Evolutionary conservation across 2,797 vertebrate genomes (phyloP), one percentile per base, ranked within the genome.

Genomic region (Adrianichthys oophorus): DNA sequence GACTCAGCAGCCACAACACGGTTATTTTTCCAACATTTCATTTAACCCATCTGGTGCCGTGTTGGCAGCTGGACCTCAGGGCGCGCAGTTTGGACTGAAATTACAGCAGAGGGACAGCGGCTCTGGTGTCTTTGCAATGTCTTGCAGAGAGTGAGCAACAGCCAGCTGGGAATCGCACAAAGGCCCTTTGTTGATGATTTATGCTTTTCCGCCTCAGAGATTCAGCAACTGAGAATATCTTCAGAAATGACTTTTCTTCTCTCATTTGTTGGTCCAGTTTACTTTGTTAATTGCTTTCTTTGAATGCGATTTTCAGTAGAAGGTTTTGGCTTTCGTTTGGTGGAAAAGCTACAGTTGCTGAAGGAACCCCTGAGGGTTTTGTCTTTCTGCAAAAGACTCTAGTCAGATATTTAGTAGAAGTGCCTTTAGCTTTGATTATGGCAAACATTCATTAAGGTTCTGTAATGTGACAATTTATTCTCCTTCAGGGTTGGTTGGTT

Each of bases 21-120:
- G 69, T 71, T 74, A 72, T 74, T 76, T 49, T 56, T 65, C 48
- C 53, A 24, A 52, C 73, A 73, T 77, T 65, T 82, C 62, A 51
- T 65, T 23, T 62, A 56, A 62, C 4, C 16, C 46, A 53, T 49
- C 15, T 41, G 42, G 59, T 48, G 40, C 42, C 57, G 48, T 55
- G 4, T 50, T 12, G 50, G 59, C 65, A 41, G 66, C 59, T 45
- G 48, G 68, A 62, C 49, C 46, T 3, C 43, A 56, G 60, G 15
- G 10, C 50, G 52, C 42, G 21, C 52, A 57, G 26, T 73, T 70
- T 73, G 53, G 62, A 59, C 41, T 66, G 45, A 73, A 65, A 70
- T 77, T 26, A 70, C 59, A 70, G 65, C 62, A 54, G 64, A 76
- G 70, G 62, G 57, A 60, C 59, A n/a, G 45, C 44, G 15, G 56